Conservation (phyloP, 1,140 invertebrate genomes). For the Ostrea denselamellosa region DNA sequence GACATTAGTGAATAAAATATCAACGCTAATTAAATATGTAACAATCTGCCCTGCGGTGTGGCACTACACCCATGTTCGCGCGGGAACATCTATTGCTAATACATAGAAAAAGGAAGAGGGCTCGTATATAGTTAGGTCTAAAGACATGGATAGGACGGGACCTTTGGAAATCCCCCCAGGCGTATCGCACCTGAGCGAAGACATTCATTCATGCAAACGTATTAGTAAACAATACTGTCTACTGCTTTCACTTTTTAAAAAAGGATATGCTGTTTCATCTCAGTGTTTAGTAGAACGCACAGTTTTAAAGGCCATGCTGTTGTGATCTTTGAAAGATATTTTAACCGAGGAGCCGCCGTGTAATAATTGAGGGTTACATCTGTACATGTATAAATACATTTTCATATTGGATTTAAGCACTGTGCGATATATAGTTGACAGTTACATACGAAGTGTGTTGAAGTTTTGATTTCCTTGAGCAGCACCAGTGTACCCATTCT, state of each 20-base stretch:
- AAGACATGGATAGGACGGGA: conserved; percentile 10
- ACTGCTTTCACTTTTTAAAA: conserved; percentile 27
- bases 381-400: neutral
- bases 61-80: neutral
- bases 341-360: neutral
- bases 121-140: neutral
- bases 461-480: conserved; percentile 5
- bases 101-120: neutral
- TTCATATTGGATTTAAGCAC: conserved; percentile 23
- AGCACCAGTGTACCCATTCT: neutral
- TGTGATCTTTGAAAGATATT: neutral
- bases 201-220: neutral
- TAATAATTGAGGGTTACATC: neutral
- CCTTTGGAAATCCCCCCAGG: conserved; percentile 4
- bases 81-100: neutral
- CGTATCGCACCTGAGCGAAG: neutral
- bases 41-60: neutral
- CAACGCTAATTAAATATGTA: neutral
- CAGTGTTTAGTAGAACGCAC: neutral
- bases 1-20: neutral
- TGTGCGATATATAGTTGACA: neutral
- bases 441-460: neutral
- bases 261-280: neutral
- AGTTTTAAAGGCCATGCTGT: neutral
- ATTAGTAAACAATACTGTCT: conserved; percentile 29